Base-by-base conservation (phyloP, 2,797 vertebrate genomes). In the Zenarchopterus dispar region DNA sequence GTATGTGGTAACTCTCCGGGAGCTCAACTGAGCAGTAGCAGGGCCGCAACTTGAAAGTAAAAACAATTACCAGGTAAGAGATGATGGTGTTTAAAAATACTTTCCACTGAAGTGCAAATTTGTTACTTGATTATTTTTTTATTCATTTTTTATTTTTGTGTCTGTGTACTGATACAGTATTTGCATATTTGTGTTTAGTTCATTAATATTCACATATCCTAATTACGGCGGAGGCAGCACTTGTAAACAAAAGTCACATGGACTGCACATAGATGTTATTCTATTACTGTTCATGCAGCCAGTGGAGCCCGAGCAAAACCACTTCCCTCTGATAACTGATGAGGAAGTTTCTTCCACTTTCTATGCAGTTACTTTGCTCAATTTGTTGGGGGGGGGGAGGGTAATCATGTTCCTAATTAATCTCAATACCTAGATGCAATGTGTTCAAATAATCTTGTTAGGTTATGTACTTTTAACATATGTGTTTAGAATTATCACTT, bases 101-200 rank as follows among this genome's bases (percentile, higher is more conserved):
- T 58, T 59, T 61, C 56, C 9, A 64, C 63, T 84, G 65, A 82
- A 75, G 63, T 81, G 66, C 47, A 84, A 67, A 81, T 81, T n/a
- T 28, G n/a, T 6, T 51, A 65, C 43, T 66, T 62, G 17, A 77
- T 77, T 74, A 56, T 52, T 55, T 39, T 54, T 63, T 39, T 62
- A 42, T 59, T 51, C 44, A 17, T 45, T 28, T 28, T 45, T 28
- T 28, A 28, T 28, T 19, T 45, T 46, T 46, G 44, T 46, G 18
- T 46, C 8, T 11, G 18, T 36, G 48, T n/a, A 18, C 42, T 56
- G 2, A 23, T 15, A 44, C 2, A 28, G 22, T 58, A 77, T 59
- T 41, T 45, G 63, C 67, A 77, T 67, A 24, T 57, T 62, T 73
- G 58, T 74, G 15, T 73, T 62, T 4, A 48, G 46, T 67, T 80